Conservation (phyloP, 2,797 vertebrate species). For the Myotis pilosus region DNA sequence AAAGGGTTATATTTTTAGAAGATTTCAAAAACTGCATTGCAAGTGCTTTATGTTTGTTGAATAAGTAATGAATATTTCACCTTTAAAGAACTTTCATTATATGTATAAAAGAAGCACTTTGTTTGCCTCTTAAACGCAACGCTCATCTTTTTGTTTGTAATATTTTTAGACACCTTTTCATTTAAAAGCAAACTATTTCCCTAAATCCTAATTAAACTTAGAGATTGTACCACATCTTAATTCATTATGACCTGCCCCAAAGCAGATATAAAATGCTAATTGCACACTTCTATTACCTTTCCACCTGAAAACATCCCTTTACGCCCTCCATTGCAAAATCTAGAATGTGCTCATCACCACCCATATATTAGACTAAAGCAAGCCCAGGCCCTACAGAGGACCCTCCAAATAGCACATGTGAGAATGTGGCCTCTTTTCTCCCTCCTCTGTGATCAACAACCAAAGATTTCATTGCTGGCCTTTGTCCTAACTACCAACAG, state of each 20-base stretch:
- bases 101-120: background rate
- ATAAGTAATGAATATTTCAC: background rate
- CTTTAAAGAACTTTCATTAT: conserved; percentile 10
- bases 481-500: background rate
- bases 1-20: background rate
- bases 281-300: background rate
- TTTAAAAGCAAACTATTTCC: conserved; percentile 46
- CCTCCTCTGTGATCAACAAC: background rate
- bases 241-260: background rate
- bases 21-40: background rate
- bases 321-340: background rate
- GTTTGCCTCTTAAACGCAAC: background rate
- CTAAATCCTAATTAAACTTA: conserved; percentile 8
- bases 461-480: background rate
- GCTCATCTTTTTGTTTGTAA: background rate
- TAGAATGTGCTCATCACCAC: background rate
- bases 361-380: background rate
- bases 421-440: background rate
- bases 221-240: background rate
- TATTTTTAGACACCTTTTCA: background rate
- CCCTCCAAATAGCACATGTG: background rate
- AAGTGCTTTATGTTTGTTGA: conserved; percentile 4
- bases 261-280: background rate
- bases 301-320: background rate
- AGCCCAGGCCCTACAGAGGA: background rate